These are phyloP conservation scores for Rotaria macrura DNA, from an alignment of 2,888 invertebrate genomes.

Conservation along the genomic window DNA sequence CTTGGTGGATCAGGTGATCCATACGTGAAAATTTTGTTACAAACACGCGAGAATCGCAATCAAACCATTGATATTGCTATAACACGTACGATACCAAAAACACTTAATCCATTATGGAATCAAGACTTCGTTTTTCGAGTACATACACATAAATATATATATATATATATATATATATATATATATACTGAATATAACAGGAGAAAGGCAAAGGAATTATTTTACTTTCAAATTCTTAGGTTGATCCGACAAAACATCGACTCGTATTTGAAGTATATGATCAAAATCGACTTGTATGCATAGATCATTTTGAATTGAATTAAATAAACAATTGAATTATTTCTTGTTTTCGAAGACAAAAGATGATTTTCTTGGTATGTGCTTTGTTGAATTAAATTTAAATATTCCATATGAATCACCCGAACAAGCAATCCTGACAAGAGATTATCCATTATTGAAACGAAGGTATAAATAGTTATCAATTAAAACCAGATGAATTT, in stretches of 20 bases:
- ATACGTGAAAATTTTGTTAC: slow-evolving; percentile 95
- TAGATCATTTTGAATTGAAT: neutral
- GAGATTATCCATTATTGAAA: slow-evolving; percentile 6
- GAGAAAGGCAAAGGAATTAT: neutral
- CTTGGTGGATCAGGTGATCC: slow-evolving; percentile 57
- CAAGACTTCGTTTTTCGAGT: slow-evolving; percentile 9
- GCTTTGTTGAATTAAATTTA: neutral
- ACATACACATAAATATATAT: too few species aligned
- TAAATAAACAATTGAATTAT: neutral
- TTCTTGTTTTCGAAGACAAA: neutral
- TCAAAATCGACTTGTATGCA: neutral
- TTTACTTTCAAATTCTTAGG: neutral
- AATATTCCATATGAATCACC: slow-evolving; percentile 6
- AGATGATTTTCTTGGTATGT: slow-evolving; percentile 21
- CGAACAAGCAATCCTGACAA: neutral
- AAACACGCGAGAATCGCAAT: neutral
- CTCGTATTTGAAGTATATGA: neutral
- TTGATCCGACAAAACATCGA: slow-evolving; percentile 14
- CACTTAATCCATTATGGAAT: neutral
- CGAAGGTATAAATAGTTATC: neutral
- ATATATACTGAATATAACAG: too few species aligned
- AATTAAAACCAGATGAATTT: neutral
- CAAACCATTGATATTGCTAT: slow-evolving; percentile 51
- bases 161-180: too few species aligned
- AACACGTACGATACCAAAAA: neutral